These are phyloP conservation scores for Montipora efflorescens DNA, from an alignment of 64 coral and sea anemone genomes.

Conservation along the genomic window DNA sequence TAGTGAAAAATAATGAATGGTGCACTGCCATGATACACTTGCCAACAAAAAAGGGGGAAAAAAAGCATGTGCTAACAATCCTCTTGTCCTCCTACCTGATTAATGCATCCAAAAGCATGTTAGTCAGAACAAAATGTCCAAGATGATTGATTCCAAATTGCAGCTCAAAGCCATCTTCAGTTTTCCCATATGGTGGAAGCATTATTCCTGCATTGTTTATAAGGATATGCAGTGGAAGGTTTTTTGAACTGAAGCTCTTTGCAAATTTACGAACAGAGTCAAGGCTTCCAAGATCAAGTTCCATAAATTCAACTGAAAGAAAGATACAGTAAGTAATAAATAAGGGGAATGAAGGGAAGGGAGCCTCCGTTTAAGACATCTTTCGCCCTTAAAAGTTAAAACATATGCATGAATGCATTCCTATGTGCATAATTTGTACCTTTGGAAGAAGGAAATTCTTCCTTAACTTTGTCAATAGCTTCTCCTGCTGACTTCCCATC, in stretches of 20 bases:
- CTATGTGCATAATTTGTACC: conserved; percentile 24
- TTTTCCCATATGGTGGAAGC: conserved; percentile 80
- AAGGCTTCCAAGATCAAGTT: conserved; percentile 87
- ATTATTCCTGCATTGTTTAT: conserved; percentile 99
- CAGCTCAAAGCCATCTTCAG: conserved; percentile 95
- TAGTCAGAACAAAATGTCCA: conserved; percentile 90
- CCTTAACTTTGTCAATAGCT: conserved; percentile 71
- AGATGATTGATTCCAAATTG: conserved; percentile 94
- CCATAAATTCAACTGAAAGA: conserved; percentile 84
- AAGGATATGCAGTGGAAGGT: conserved; percentile 77
- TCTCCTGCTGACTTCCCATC: conserved; percentile 65
- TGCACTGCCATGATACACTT: too few relatives aligned
- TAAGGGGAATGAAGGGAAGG: background rate
- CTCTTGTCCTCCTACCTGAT: conserved; percentile 64
- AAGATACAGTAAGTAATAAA: background rate
- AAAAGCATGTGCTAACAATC: background rate
- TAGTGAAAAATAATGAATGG: too few relatives aligned
- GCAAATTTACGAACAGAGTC: conserved; percentile 83
- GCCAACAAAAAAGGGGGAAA: too few relatives aligned
- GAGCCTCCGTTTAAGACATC: too few relatives aligned
- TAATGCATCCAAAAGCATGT: conserved; percentile 85
- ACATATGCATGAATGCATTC: background rate
- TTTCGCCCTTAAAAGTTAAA: too few relatives aligned
- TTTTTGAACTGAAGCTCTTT: conserved; percentile 66
- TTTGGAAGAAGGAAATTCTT: conserved; percentile 79